A percentile compares a stretch with the other conserved stretches of the same genome.
Evolutionary conservation across 1,140 invertebrate genomes (phyloP).

Genomic region (Tetragnatha versicolor): DNA sequence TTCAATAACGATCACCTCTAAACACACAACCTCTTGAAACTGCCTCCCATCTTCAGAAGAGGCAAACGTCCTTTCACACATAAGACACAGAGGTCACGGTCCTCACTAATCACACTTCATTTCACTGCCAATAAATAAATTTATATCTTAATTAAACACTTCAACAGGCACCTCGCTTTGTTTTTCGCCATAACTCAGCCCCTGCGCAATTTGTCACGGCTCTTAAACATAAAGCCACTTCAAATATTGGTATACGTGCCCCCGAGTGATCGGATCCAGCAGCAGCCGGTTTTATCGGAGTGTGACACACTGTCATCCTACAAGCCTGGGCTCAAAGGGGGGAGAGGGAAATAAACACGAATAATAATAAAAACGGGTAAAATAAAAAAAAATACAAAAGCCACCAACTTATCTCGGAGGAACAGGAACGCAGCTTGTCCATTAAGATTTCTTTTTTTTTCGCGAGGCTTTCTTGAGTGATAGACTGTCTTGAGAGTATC

Average conservation of each 20-base stretch:
- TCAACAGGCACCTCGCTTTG: too few relatives aligned
- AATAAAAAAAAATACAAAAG: conserved; percentile 23
- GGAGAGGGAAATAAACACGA: not conserved
- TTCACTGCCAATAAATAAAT: too few relatives aligned
- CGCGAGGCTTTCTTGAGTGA: conserved; percentile 47
- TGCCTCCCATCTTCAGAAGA: too few relatives aligned
- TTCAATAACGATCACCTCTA: too few relatives aligned
- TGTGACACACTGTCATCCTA: conserved; percentile 52
- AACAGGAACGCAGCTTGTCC: conserved; percentile 45
- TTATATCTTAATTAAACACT: too few relatives aligned
- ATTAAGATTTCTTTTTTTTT: conserved; percentile 49
- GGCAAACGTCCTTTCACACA: too few relatives aligned
- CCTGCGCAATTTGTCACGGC: too few relatives aligned
- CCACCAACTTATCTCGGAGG: conserved; percentile 41
- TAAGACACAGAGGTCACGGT: too few relatives aligned
- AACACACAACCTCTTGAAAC: too few relatives aligned
- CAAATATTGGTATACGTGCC: conserved; percentile 37
- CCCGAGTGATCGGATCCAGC: not conserved
- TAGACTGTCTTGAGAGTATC: conserved; percentile 46
- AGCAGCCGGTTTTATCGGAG: conserved; percentile 31
- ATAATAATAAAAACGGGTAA: not conserved
- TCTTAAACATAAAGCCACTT: too few relatives aligned
- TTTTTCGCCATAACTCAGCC: too few relatives aligned
- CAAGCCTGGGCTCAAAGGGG: conserved; percentile 39
- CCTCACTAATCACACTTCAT: too few relatives aligned